A percentile compares a stretch with the other conserved stretches of the same genome.
Conservation (phyloP, 2,797 vertebrate species). For the Megaceryle alcyon region DNA sequence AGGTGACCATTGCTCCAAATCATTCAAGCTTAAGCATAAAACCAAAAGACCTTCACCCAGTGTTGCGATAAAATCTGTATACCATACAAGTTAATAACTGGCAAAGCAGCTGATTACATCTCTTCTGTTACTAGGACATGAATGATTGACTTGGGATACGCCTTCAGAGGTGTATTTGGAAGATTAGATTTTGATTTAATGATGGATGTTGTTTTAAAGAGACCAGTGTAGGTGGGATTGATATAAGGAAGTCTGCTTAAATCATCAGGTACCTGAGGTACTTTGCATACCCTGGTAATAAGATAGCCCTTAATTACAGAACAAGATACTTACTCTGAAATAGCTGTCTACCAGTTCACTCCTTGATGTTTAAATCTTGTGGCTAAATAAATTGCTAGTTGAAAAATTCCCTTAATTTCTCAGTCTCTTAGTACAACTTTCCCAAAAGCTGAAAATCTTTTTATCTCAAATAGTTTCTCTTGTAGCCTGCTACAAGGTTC, state of each 20-base stretch:
- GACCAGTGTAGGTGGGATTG: neutral
- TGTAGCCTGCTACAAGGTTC: neutral
- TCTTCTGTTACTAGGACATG: neutral
- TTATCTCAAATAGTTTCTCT: neutral
- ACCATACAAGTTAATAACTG: conserved; percentile 3
- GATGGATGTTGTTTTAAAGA: neutral
- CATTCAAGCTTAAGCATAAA: neutral
- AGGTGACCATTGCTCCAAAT: neutral
- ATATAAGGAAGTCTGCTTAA: neutral
- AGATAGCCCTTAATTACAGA: neutral
- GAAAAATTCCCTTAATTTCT: neutral
- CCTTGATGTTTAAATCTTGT: neutral
- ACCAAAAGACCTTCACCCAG: conserved; percentile 9
- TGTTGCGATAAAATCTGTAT: neutral
- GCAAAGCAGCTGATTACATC: neutral
- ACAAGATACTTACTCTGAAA: neutral
- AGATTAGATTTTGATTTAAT: neutral
- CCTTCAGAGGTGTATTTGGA: neutral
- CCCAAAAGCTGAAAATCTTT: neutral
- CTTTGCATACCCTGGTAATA: neutral
- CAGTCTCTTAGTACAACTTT: neutral
- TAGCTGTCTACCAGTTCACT: neutral
- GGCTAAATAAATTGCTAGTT: neutral
- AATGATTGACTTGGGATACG: neutral
- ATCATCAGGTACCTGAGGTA: neutral